Base-by-base conservation (phyloP, 2,113 vertebrate genomes). In the Raja brachyura region DNA sequence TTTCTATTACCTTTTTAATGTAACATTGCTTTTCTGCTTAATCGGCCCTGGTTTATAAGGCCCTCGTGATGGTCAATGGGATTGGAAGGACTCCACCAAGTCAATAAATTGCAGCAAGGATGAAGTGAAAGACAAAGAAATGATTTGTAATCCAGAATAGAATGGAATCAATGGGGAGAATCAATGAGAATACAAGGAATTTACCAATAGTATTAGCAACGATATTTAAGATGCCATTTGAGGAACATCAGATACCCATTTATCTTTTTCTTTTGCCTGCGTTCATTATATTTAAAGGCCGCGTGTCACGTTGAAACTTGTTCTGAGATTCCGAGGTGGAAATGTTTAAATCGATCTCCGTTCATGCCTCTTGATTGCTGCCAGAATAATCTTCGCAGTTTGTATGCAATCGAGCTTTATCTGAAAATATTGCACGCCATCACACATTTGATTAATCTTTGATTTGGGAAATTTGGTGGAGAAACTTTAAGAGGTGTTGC, bases 1-100 rank as follows among this genome's bases (percentile, higher is more conserved):
- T 94, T 97, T 96, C 96, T 96, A 95, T 93, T 93, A 94, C 96
- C 61, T 14, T 95, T 96, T 97, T 96, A 96, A 97, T 97, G 97
- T 95, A 96, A 96, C 97, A 94, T 97, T 97, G 97, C 96, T 95
- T 96, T 97, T 96, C 95, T 90, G 94, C 94, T 93, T 94, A 96
- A 95, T 95, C 93, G 94, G 94, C 96, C 95, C 94, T 95, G 95
- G 95, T 94, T 95, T 93, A 93, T 93, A 95, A 94, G 93, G 94
- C 93, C 96, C 96, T 92, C 94, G 93, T 74, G 68, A 92, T 92
- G 39, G 66, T 92, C 68, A 74, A 39, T 11, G 22, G 33, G 66
- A 92, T 74, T 92, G 31, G 83, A 73, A 73, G 68, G 90, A 73
- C 73, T 48, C 66, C 73, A 25, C 63, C 9, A 33, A 73, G 39